Evolutionary conservation across 1,140 invertebrate genomes (phyloP).

Genomic region (Penaeus japonicus): DNA sequence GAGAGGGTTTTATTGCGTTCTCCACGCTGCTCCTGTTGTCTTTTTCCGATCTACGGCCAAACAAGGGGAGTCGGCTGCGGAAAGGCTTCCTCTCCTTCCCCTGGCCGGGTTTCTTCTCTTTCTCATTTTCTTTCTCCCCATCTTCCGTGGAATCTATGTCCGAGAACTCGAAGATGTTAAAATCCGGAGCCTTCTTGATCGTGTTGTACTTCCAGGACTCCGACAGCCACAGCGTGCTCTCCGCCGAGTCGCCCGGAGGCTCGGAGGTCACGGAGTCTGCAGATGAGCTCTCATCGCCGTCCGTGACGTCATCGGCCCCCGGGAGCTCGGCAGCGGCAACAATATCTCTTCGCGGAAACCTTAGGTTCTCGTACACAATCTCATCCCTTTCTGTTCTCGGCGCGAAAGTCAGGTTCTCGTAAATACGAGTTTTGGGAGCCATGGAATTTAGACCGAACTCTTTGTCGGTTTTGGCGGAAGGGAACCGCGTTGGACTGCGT

Average conservation of each 20-base stretch:
- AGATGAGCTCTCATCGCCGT: not conserved
- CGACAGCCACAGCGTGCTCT: constrained; percentile 26
- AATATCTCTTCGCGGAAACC: not conserved
- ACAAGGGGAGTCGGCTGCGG: constrained; percentile 22
- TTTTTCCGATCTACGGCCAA: not conserved
- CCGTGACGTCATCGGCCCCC: not conserved
- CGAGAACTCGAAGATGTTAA: constrained; percentile 30
- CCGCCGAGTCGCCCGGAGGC: not conserved
- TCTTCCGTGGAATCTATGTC: not conserved
- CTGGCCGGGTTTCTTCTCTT: not conserved
- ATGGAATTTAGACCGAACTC: not conserved
- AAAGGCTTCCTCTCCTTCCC: constrained; percentile 17
- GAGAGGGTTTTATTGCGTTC: not conserved
- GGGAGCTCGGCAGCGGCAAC: no score
- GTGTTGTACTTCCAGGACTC: constrained; percentile 51
- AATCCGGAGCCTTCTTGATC: constrained; percentile 45
- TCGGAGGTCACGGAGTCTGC: not conserved
- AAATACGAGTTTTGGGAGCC: not conserved
- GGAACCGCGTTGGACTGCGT: constrained; percentile 33
- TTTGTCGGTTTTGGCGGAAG: not conserved
- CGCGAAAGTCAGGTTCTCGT: not conserved
- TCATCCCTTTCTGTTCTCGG: not conserved
- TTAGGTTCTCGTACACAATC: constrained; percentile 43
- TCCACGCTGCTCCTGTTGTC: constrained; percentile 7
- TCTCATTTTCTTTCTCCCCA: not conserved